These are phyloP conservation scores for Notothenia rossii DNA, from an alignment of 2,113 vertebrate species.

Conservation along the genomic window DNA sequence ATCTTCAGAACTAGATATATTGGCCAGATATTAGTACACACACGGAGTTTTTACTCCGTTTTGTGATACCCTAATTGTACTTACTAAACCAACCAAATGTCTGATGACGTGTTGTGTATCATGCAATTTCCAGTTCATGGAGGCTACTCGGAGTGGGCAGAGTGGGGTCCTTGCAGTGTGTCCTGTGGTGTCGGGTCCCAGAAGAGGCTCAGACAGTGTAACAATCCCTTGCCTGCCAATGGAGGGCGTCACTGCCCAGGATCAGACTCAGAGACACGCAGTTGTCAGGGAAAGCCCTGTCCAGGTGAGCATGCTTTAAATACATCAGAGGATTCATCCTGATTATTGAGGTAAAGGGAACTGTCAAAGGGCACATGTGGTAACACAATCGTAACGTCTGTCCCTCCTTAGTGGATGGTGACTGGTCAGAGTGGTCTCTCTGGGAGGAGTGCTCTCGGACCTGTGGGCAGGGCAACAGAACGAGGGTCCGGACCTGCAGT, in stretches of 20 bases:
- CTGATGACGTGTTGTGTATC: not conserved
- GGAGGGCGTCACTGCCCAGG: constrained; percentile 90
- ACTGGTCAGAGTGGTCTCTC: constrained; percentile 92
- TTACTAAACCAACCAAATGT: not conserved
- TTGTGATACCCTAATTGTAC: too few species aligned
- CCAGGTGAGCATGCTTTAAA: constrained; percentile 85
- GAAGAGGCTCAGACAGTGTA: constrained; percentile 89
- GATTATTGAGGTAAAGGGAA: not conserved
- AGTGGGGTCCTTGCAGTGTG: constrained; percentile 91
- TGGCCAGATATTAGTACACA: too few species aligned
- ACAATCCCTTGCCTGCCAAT: constrained; percentile 91
- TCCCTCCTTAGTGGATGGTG: constrained; percentile 89
- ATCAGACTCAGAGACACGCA: constrained; percentile 80
- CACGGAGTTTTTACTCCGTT: too few species aligned
- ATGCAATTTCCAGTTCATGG: constrained; percentile 88
- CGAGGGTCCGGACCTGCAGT: constrained; percentile 90
- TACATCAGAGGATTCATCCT: not conserved
- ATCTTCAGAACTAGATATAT: not conserved
- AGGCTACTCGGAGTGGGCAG: constrained; percentile 91
- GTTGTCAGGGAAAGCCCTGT: constrained; percentile 89
- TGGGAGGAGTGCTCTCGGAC: constrained; percentile 96
- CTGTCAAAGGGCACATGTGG: not conserved
- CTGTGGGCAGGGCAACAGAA: constrained; percentile 94
- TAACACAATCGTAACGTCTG: not conserved
- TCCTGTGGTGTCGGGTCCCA: constrained; percentile 91